Base-by-base conservation (phyloP, 2,113 vertebrate genomes). In the Tachuris rubrigastra region DNA sequence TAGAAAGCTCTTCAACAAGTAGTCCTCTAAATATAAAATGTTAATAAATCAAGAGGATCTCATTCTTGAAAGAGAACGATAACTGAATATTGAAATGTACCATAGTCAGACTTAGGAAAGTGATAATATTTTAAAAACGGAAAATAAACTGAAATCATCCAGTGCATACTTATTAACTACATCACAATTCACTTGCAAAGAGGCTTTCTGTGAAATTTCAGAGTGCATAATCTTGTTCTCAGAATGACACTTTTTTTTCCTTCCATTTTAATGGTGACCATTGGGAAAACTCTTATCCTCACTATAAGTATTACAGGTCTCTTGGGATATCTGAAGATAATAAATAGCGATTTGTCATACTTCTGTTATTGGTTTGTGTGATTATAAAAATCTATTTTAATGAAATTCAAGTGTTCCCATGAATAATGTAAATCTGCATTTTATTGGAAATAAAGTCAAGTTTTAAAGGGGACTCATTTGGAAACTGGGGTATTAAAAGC, bases 311-410 rank as follows among this genome's bases (percentile, higher is more conserved):
- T 96, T 96, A 87, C 58, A 87, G 77, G 41, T 78, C 92, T 88
- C 90, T 81, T 78, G 88, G 93, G 96, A 62, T 72, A 79, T 37
- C 69, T 90, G 96, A 85, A 90, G 96, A 95, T 96, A 92, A 97
- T 96, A 96, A 97, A 97, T 94, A 97, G 88, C 7, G 35, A 95
- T 96, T 97, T 96, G 93, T 96, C 90, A 82, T 92, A 96, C 69
- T 97, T 97, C 95, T 92, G 85, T 96, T 96, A 95, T 94, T 96
- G 92, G 95, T 96, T 96, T 96, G 85, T 94, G 90, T 95, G 96
- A 96, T 97, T 96, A 97, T 97, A 96, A 95, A 96, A 94, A 96
- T 96, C 92, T 94, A 87, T 95, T 96, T 94, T 97, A 97, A 96
- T 96, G 96, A 97, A 97, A 96, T 96, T 93, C 92, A 94, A 92